These are phyloP conservation scores for Grus americana DNA, from an alignment of 2,113 vertebrate genomes.

Conservation along the genomic window DNA sequence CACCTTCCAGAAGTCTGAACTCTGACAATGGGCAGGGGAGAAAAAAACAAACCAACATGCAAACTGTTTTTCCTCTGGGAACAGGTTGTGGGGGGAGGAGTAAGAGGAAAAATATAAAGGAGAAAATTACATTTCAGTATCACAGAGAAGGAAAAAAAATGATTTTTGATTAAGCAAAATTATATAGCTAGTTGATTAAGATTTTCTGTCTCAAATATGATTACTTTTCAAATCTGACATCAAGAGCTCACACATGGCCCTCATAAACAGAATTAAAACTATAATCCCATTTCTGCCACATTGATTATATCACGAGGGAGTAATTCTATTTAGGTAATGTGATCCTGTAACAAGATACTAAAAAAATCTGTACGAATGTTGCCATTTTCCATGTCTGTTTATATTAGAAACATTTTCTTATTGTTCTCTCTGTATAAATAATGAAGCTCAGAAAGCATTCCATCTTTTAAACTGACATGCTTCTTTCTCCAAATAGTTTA, in stretches of 20 bases:
- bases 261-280: constrained; percentile 54
- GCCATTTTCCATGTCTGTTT: constrained; percentile 41
- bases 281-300: constrained; percentile 41
- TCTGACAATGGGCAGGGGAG: background rate
- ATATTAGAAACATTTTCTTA: constrained; percentile 54
- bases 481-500: background rate
- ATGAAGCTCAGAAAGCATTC: background rate
- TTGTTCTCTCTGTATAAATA: constrained; percentile 36
- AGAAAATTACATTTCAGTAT: background rate
- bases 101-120: background rate
- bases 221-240: constrained; percentile 35
- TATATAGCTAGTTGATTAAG: constrained; percentile 16
- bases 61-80: background rate
- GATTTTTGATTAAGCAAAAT: constrained; percentile 9
- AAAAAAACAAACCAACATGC: background rate
- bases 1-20: background rate
- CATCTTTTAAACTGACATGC: background rate
- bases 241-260: constrained; percentile 32
- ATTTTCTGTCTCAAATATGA: constrained; percentile 28
- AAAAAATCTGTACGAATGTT: constrained; percentile 28
- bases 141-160: background rate
- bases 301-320: constrained; percentile 28
- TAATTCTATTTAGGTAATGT: constrained; percentile 48
- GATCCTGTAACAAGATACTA: constrained; percentile 54
- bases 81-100: rapidly evolving